A percentile compares a stretch with the other conserved stretches of the same genome.
Conservation (phyloP, 2,113 vertebrate species). For the Trinectes maculatus region DNA sequence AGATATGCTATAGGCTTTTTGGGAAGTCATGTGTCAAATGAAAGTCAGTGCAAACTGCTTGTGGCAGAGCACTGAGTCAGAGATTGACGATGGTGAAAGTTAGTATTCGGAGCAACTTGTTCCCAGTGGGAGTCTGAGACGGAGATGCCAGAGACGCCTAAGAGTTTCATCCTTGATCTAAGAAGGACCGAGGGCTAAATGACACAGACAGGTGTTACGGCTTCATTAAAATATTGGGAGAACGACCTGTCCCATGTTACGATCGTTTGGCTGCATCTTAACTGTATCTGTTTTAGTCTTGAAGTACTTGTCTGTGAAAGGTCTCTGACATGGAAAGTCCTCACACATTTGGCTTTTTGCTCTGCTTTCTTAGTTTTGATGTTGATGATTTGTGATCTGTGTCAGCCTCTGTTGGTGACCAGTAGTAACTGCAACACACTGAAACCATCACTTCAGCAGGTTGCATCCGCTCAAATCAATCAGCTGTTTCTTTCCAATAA, state of each 20-base stretch:
- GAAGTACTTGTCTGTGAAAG: background rate
- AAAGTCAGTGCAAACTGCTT: background rate
- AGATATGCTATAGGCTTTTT: background rate
- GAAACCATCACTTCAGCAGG: background rate
- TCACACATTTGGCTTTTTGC: background rate
- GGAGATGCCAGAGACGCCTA: conserved; percentile 37
- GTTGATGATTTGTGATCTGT: conserved; percentile 29
- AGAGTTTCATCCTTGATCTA: conserved; percentile 44
- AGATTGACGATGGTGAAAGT: conserved; percentile 15
- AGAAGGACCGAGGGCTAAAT: conserved; percentile 27
- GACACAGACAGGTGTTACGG: conserved; percentile 64
- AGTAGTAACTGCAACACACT: conserved; percentile 30
- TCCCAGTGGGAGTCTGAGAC: conserved; percentile 12
- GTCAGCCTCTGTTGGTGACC: conserved; percentile 60
- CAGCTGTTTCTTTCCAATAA: too few relatives aligned
- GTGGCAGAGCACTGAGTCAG: conserved; percentile 29
- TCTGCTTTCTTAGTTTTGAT: background rate
- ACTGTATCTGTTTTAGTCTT: background rate
- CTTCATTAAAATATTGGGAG: conserved; percentile 11
- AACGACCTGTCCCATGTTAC: conserved; percentile 3
- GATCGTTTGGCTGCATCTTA: background rate
- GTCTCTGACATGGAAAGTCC: background rate
- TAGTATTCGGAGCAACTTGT: conserved; percentile 35
- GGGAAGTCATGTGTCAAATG: background rate
- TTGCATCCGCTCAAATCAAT: background rate